Percentiles rank a stretch among this genome's conserved stretches.
phyloP scores from a whole-genome alignment of 2,113 vertebrate genomes.

The Dromiciops gliroides region DNA sequence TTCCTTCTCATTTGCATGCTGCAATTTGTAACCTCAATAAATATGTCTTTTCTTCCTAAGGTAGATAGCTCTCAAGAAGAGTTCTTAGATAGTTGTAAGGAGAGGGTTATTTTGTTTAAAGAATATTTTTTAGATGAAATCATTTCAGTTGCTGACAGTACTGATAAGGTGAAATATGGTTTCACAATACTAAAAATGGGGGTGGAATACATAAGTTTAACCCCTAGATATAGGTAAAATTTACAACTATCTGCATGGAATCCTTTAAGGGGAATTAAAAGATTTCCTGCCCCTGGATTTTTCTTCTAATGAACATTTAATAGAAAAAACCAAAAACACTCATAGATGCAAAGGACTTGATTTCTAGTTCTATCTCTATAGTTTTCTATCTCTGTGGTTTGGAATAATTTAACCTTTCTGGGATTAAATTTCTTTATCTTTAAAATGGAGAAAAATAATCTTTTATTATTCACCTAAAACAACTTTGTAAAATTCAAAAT shows the following conservation, averaged over 20 bases:
- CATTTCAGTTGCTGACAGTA: background rate
- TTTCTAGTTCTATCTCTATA: background rate
- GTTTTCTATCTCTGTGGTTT: background rate
- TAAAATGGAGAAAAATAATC: background rate
- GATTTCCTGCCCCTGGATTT: no score
- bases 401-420: background rate
- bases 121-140: background rate
- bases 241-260: background rate
- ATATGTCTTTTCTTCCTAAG: background rate
- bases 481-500: background rate
- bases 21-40: background rate
- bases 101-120: background rate
- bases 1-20: background rate
- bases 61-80: background rate
- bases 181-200: background rate
- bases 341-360: background rate
- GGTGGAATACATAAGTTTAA: background rate
- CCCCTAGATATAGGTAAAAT: background rate
- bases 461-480: background rate
- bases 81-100: background rate
- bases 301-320: background rate
- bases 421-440: background rate
- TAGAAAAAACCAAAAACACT: background rate
- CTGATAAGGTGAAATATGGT: background rate
- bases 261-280: no score